Conservation (phyloP, 2,113 vertebrate genomes). For the Mobula hypostoma region DNA sequence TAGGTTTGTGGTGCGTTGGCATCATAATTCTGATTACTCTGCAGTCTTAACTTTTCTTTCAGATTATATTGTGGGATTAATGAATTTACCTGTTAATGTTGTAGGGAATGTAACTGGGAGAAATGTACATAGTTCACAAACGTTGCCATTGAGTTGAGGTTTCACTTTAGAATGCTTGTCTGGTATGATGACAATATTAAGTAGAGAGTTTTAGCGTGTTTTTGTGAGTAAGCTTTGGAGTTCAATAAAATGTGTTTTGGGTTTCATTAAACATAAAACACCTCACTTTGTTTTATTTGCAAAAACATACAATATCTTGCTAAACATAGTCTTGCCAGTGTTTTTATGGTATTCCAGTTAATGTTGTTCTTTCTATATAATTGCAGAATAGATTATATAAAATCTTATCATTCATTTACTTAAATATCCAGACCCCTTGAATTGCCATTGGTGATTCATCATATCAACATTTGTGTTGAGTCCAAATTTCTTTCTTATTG, state of each 20-base stretch:
- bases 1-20: background rate
- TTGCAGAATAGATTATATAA: background rate
- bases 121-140: too few relatives aligned
- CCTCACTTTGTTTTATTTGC: too few relatives aligned
- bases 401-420: background rate
- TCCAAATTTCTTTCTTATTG: background rate
- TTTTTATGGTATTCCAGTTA: background rate
- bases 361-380: background rate
- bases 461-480: background rate
- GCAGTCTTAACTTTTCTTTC: background rate
- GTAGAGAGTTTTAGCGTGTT: too few relatives aligned
- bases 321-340: background rate
- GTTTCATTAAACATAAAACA: too few relatives aligned
- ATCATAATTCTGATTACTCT: background rate
- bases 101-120: too few relatives aligned
- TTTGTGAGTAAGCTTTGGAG: too few relatives aligned
- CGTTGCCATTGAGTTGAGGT: too few relatives aligned
- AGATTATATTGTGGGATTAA: background rate
- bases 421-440: background rate
- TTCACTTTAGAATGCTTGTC: too few relatives aligned
- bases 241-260: too few relatives aligned
- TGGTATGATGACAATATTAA: too few relatives aligned
- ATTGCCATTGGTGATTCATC: background rate
- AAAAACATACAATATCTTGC: background rate
- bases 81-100: background rate